A percentile compares a stretch with the other conserved stretches of the same genome.
Conservation (phyloP, 2,113 vertebrate genomes). For the Nothocercus julius region DNA sequence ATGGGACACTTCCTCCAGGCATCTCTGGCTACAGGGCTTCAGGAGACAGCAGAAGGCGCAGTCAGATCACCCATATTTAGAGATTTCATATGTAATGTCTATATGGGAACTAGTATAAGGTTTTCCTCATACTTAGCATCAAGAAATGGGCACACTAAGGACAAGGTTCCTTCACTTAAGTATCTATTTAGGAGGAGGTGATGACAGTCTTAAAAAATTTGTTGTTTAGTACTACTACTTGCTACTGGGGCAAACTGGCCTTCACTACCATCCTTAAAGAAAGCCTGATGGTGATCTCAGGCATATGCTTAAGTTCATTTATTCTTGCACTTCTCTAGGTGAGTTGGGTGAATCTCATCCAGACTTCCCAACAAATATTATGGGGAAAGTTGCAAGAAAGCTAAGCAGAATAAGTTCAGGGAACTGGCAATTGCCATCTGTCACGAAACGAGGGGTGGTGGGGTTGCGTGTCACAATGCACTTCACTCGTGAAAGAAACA, state of each 20-base stretch:
- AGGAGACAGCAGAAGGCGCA: neutral
- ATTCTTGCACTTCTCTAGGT: neutral
- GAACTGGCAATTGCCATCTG: neutral
- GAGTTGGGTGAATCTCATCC: neutral
- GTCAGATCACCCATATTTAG: neutral
- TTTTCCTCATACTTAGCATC: neutral
- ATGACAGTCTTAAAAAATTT: neutral
- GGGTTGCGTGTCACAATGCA: too few relatives aligned
- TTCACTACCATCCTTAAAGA: neutral
- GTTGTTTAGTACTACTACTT: neutral
- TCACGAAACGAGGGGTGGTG: too few relatives aligned
- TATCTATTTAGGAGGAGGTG: neutral
- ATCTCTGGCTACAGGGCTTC: neutral
- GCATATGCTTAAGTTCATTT: neutral
- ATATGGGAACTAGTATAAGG: neutral
- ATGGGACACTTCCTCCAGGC: neutral
- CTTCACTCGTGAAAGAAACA: too few relatives aligned
- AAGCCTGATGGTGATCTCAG: neutral
- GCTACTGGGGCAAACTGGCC: neutral
- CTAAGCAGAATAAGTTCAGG: neutral
- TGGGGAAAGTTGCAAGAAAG: neutral
- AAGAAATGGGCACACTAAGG: neutral
- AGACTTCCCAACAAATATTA: neutral
- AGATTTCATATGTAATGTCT: neutral
- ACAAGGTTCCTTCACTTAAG: neutral